A percentile compares a stretch with the other conserved stretches of the same genome.
These are phyloP conservation scores for Willisornis vidua DNA, from an alignment of 2,113 vertebrate species.

Conservation along the genomic window DNA sequence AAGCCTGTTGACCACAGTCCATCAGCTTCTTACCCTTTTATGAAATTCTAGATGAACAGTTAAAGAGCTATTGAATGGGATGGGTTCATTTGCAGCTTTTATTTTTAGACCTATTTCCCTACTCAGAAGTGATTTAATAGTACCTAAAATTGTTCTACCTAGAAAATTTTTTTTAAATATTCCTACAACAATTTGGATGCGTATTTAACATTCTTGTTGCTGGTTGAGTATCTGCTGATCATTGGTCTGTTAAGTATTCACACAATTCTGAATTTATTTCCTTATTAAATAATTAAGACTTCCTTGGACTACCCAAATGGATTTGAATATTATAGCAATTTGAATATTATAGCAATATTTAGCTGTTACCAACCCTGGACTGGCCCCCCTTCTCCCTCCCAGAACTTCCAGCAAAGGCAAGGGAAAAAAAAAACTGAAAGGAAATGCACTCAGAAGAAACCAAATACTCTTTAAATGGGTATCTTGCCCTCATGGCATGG, in stretches of 20 bases:
- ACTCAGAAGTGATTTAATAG: neutral
- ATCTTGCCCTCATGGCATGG: too few species aligned
- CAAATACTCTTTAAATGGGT: too few species aligned
- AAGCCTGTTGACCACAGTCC: neutral
- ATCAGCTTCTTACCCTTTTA: neutral
- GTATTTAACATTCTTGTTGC: neutral
- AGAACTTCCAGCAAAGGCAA: too few species aligned
- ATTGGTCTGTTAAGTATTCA: neutral
- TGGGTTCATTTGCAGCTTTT: neutral
- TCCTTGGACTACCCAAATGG: neutral
- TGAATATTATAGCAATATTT: too few species aligned
- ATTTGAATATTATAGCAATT: neutral
- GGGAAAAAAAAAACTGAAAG: too few species aligned
- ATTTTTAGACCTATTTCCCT: neutral
- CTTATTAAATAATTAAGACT: neutral
- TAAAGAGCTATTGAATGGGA: neutral
- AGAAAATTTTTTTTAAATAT: neutral
- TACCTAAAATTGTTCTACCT: neutral
- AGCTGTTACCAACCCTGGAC: too few species aligned
- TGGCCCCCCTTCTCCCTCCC: too few species aligned
- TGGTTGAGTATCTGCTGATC: neutral
- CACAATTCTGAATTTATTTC: neutral
- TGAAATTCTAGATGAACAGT: neutral
- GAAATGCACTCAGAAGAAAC: too few species aligned
- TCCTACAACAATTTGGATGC: neutral